Percentiles rank a stretch among this genome's conserved stretches.
phyloP scores from a whole-genome alignment of 2,888 invertebrate genomes.

The Brachylomia viminalis region DNA sequence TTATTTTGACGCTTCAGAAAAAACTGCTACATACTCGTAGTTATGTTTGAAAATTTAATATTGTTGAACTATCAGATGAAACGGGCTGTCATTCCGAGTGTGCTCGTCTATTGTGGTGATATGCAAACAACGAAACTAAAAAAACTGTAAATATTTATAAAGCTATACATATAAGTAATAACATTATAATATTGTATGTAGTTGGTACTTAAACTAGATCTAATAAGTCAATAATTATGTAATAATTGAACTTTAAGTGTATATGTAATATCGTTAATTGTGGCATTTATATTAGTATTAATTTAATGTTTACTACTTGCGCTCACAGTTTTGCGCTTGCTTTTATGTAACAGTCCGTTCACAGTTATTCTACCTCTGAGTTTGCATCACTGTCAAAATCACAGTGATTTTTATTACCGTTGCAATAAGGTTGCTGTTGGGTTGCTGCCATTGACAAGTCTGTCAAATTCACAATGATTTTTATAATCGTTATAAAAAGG shows the following conservation, averaged over 20 bases:
- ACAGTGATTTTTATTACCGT: no score
- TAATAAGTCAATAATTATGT: constrained; percentile 11
- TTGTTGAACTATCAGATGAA: neutral
- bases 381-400: no score
- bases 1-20: neutral
- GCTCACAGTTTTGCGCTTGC: neutral
- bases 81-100: neutral
- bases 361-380: no score
- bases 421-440: no score
- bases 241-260: constrained; percentile 18
- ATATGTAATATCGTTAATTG: constrained; percentile 4
- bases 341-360: neutral
- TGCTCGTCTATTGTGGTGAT: neutral
- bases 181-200: neutral
- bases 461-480: no score
- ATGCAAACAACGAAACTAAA: neutral
- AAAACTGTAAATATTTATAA: constrained; percentile 24
- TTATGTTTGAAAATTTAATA: neutral
- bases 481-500: no score
- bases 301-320: constrained; percentile 1
- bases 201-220: neutral
- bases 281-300: constrained; percentile 44
- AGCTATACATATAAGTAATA: no score
- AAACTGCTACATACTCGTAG: neutral
- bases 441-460: no score